Percentiles rank a stretch among this genome's conserved stretches.
phyloP scores from a whole-genome alignment of 2,113 vertebrate species.

The Edolisoma coerulescens region DNA sequence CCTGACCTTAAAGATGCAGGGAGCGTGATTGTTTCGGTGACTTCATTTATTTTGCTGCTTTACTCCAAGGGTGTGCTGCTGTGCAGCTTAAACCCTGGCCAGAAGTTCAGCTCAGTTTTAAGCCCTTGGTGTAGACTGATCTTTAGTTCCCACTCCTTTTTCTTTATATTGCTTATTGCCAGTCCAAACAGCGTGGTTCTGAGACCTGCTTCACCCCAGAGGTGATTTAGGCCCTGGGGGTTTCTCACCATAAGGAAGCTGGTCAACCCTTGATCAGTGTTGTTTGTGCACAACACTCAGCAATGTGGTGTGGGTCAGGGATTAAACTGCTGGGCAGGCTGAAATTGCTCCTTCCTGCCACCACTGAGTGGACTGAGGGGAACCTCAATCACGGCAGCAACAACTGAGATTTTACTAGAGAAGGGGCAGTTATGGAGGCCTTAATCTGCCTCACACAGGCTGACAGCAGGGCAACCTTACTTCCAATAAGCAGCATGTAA shows the following conservation, averaged over 20 bases:
- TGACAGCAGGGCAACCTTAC: not conserved
- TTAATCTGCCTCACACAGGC: not conserved
- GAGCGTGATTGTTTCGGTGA: not conserved
- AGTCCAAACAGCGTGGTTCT: not conserved
- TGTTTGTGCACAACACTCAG: not conserved
- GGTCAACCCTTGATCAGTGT: not conserved
- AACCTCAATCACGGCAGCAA: not conserved
- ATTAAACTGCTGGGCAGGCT: not conserved
- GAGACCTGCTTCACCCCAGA: not conserved
- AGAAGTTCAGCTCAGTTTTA: not conserved
- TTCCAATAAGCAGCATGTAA: not conserved
- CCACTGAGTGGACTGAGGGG: not conserved
- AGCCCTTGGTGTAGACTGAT: not conserved
- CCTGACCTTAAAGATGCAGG: slow-evolving; percentile 12
- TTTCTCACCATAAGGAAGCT: not conserved
- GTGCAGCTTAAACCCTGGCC: not conserved
- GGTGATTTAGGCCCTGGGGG: not conserved
- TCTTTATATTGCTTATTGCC: not conserved
- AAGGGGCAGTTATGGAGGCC: not conserved
- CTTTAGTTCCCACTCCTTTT: not conserved
- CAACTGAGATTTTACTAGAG: not conserved
- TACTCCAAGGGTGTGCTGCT: not conserved
- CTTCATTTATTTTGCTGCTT: slow-evolving; percentile 24
- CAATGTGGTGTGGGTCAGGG: not conserved
- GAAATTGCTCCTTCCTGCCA: not conserved